phyloP scores from a whole-genome alignment of 2,888 invertebrate species.

The Drosophila eohydei region DNA sequence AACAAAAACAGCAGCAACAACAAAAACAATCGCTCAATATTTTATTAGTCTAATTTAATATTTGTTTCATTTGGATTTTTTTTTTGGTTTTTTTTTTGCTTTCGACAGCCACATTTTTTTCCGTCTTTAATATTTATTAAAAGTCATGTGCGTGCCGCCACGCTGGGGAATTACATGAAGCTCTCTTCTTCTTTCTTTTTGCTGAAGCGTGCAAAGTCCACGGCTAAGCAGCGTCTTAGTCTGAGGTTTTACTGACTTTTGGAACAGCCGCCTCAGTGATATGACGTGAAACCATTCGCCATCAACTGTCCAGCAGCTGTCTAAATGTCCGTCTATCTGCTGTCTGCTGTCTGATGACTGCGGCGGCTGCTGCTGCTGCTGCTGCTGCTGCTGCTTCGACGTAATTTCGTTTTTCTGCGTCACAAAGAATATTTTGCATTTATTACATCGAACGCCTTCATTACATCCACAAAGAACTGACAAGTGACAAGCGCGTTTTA shows the following conservation, averaged over 20 bases:
- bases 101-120: slow-evolving; percentile 35
- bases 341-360: slow-evolving; percentile 54
- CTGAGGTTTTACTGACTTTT: slow-evolving; percentile 36
- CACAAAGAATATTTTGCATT: slow-evolving; percentile 74
- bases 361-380: slow-evolving; percentile 4
- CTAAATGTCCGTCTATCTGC: slow-evolving; percentile 32
- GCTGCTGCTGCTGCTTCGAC: slow-evolving; percentile 13
- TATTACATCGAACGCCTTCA: slow-evolving; percentile 80
- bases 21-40: slow-evolving; percentile 71
- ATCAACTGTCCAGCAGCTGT: slow-evolving; percentile 34
- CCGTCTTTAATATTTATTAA: slow-evolving; percentile 78
- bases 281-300: slow-evolving; percentile 17
- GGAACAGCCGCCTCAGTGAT: slow-evolving; percentile 7
- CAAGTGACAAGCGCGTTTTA: slow-evolving; percentile 65
- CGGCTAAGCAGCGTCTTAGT: slow-evolving; percentile 44
- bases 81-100: too few relatives aligned
- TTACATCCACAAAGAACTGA: slow-evolving; percentile 72
- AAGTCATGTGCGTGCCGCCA: slow-evolving; percentile 73
- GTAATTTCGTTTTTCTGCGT: slow-evolving; percentile 74
- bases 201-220: slow-evolving; percentile 40
- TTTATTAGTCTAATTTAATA: slow-evolving; percentile 77
- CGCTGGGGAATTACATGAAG: slow-evolving; percentile 55
- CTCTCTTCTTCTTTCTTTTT: not conserved
- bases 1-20: slow-evolving; percentile 4
- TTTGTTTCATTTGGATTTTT: slow-evolving; percentile 31